Evolutionary conservation across 2,797 vertebrate species (phyloP), one percentile per base, ranked within the genome.

Genomic region (Zalophus californianus): DNA sequence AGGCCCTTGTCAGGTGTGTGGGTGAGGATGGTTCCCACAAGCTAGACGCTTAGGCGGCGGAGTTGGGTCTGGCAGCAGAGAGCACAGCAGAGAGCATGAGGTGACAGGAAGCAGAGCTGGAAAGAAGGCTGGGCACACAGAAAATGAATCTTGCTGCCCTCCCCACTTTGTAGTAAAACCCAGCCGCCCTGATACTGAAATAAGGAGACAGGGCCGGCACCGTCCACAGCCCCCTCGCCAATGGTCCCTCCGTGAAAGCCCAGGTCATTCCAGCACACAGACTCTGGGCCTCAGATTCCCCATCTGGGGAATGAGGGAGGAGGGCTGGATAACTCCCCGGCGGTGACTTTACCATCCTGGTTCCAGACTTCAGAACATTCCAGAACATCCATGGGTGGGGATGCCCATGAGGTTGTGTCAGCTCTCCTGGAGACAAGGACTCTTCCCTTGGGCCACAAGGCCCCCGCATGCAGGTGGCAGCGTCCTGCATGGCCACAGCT

Each of bases 61-160:
- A 21, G 27, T 20, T 0, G 0, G 54, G 29, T 50, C 16, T 50
- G 20, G 18, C 10, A 32, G 23, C 82, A 27, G 4, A 56, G 50
- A 14, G 50, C 12, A 50, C 4, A 27, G 32, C 78, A 29, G 7
- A 86, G 29, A 52, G 62, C 60, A 21, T 20, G 23, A 60, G 15
- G 14, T 27, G 4, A 2, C 8, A 3, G 27, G 29, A 1, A 29
- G 1, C 25, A 64, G 68, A 66, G 35, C 68, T 50, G 3, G n/a
- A 56, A 84, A 64, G 50, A 83, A 64, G 48, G 15, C 54, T 48
- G 58, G 54, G 5, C 25, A 12, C 12, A 32, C 54, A 23, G 50
- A 38, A 83, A 60, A 64, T 18, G 68, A 56, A 52, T 15, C 86
- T 50, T 16, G 35, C 48, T 18, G 4, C 50, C 16, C 5, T 64